A percentile compares a stretch with the other conserved stretches of the same genome.
These are phyloP conservation scores for Porites australiensis DNA, from an alignment of 64 coral and sea anemone species.

Conservation along the genomic window DNA sequence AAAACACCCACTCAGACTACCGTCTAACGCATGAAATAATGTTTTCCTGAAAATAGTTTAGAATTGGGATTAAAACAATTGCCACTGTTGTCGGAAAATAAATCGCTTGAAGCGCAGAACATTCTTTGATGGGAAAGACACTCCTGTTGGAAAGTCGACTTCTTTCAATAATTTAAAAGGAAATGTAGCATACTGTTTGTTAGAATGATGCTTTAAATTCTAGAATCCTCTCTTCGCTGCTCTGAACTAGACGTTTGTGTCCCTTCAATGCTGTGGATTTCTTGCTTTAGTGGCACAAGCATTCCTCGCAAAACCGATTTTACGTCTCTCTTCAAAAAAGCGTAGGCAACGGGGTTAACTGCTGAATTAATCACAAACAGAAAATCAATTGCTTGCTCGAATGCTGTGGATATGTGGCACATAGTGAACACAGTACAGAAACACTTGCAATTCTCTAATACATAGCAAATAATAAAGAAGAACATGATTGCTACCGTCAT, in stretches of 20 bases:
- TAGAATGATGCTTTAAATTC: too few relatives aligned
- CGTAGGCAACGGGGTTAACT: not conserved
- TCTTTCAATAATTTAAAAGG: not conserved
- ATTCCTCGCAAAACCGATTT: not conserved
- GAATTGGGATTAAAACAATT: too few relatives aligned
- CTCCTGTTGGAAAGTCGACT: not conserved
- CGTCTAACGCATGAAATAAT: too few relatives aligned
- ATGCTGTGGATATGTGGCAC: not conserved
- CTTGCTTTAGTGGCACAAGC: not conserved
- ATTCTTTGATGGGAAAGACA: not conserved
- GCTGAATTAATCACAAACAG: slow-evolving; percentile 43
- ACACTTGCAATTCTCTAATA: slow-evolving; percentile 40
- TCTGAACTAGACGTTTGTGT: slow-evolving; percentile 4
- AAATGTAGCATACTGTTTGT: not conserved
- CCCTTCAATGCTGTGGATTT: not conserved
- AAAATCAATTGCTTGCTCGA: not conserved
- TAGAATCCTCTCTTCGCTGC: not conserved
- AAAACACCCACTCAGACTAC: too few relatives aligned
- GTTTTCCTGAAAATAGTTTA: too few relatives aligned
- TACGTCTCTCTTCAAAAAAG: slow-evolving; percentile 36
- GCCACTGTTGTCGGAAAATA: too few relatives aligned
- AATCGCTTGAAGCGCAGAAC: too few relatives aligned
- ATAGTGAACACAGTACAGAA: slow-evolving; percentile 11
- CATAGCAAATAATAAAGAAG: slow-evolving; percentile 26
- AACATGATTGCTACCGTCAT: slow-evolving; percentile 46